Evolutionary conservation across 2,113 vertebrate genomes (phyloP), one percentile per base, ranked within the genome.

Genomic region (Lonchura striata): DNA sequence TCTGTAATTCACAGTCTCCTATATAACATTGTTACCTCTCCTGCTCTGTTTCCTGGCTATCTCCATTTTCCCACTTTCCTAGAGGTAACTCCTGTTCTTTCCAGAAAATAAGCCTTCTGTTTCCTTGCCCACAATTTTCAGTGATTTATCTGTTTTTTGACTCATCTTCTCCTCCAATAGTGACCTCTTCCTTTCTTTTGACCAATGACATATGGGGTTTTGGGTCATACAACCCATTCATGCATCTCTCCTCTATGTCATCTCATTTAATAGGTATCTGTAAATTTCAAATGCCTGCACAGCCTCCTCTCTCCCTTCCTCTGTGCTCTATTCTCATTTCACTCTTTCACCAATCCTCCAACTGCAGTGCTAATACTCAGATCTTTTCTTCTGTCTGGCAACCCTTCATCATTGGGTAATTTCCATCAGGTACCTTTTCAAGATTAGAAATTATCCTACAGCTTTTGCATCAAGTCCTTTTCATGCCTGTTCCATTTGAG

Each of bases 371-470:
- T 93, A 84, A 93, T 90, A 68, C 60, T 94, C 56, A 68, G 83
- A 86, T 93, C 47, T 92, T 92, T 90, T 88, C 81, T 89, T 85
- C 90, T 75, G 53, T 86, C 94, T 91, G 94, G 83, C 47, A 96
- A 81, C 86, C 84, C 86, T 94, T 81, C 76, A 86, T 88, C 77
- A 92, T 35, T 22, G 75, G 39, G 65, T 31, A 75, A 91, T 90
- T 94, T 92, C 72, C 64, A 88, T 86, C 80, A 88, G 86, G 64
- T 93, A 77, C 42, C 35, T 70, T 49, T 81, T 88, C 88, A 94
- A 83, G 47, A 86, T 68, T 52, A 92, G 72, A 90, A 96, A 94
- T 69, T 68, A 91, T 33, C 49, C 74, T 75, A 57, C 65, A 82
- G 77, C 57, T 96, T 82, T 89, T 95, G 86, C 91, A 82, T 65